These are phyloP conservation scores for Drosophila ananassae DNA, from an alignment of 1,140 invertebrate species.

Conservation along the genomic window DNA sequence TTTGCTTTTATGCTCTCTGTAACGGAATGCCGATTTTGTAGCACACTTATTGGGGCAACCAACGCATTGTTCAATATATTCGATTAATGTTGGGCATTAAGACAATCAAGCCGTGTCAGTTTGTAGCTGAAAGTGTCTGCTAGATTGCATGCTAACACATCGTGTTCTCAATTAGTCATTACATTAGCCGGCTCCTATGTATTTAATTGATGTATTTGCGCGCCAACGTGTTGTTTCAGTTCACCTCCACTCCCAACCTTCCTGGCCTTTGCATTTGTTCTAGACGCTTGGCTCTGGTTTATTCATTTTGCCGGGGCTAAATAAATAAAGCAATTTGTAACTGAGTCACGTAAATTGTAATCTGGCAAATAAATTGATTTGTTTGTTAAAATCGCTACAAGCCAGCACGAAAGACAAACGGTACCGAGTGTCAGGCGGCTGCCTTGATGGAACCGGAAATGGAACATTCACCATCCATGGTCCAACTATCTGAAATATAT, in stretches of 20 bases:
- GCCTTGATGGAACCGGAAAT: slow-evolving; percentile 28
- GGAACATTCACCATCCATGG: slow-evolving; percentile 3
- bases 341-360: slow-evolving; percentile 75
- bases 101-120: slow-evolving; percentile 2
- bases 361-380: slow-evolving; percentile 78
- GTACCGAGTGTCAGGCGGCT: slow-evolving; percentile 24
- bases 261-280: slow-evolving; percentile 1
- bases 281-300: slow-evolving; percentile 3
- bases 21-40: neutral
- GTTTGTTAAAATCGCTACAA: slow-evolving; percentile 60
- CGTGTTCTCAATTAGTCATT: slow-evolving; percentile 61
- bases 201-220: slow-evolving; percentile 53
- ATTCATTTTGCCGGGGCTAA: slow-evolving; percentile 51
- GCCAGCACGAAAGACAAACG: slow-evolving; percentile 41
- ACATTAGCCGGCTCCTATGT: slow-evolving; percentile 47
- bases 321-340: slow-evolving; percentile 74
- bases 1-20: neutral
- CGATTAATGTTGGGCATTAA: slow-evolving; percentile 8
- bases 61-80: neutral
- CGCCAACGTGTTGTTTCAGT: slow-evolving; percentile 49
- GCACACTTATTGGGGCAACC: neutral
- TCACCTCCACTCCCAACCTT: neutral
- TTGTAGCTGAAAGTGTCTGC: slow-evolving; percentile 1
- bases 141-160: slow-evolving; percentile 36
- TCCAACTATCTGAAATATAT: slow-evolving; percentile 42